These are phyloP conservation scores for Portunus trituberculatus DNA, from an alignment of 1,140 invertebrate species.

Conservation along the genomic window DNA sequence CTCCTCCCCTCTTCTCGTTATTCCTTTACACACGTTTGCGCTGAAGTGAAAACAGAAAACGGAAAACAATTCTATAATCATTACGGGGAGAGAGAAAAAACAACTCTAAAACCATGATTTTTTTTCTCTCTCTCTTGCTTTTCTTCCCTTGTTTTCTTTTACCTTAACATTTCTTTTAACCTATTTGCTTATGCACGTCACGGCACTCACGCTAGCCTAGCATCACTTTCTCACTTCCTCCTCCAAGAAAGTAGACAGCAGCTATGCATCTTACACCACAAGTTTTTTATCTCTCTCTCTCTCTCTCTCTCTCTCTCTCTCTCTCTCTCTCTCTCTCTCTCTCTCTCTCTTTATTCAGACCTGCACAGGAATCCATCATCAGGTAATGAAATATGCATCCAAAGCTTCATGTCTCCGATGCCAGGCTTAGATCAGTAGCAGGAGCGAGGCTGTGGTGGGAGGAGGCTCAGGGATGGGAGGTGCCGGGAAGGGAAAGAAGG, in stretches of 20 bases:
- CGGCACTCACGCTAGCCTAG: not conserved
- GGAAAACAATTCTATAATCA: too few relatives aligned
- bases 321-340: not conserved
- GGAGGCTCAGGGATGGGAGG: too few relatives aligned
- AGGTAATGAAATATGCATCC: not conserved
- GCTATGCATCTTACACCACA: not conserved
- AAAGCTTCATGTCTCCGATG: not conserved
- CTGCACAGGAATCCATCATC: not conserved
- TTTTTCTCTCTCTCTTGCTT: not conserved
- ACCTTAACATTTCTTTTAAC: not conserved
- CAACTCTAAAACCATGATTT: too few relatives aligned
- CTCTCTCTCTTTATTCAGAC: not conserved
- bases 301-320: constrained; percentile 5
- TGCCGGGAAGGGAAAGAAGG: too few relatives aligned
- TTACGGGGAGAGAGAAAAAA: too few relatives aligned
- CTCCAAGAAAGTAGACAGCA: too few relatives aligned
- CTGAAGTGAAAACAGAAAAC: too few relatives aligned
- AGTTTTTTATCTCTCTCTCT: not conserved
- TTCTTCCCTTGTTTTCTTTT: not conserved
- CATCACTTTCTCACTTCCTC: not conserved
- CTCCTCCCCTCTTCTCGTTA: too few relatives aligned
- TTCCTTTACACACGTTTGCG: too few relatives aligned
- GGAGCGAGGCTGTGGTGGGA: not conserved
- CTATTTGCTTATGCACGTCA: not conserved
- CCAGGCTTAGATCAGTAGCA: not conserved